Percentiles rank a stretch among this genome's conserved stretches.
phyloP scores from a whole-genome alignment of 2,113 vertebrate species.

The Silurus asotus region DNA sequence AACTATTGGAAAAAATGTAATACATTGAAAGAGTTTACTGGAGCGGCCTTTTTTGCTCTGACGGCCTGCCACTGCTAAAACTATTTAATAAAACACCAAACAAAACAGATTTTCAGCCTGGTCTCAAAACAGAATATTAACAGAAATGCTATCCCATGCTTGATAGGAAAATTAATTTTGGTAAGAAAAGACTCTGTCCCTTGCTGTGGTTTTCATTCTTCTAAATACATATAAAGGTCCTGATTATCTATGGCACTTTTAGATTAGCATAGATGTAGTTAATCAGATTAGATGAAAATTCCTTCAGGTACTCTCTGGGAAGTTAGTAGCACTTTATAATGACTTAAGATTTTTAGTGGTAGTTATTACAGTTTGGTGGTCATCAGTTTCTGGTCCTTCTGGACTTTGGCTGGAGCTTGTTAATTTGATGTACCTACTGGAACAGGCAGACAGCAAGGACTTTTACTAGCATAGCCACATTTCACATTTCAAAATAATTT shows the following conservation, averaged over 20 bases:
- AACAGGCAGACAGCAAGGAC: background rate
- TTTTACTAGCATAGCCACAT: background rate
- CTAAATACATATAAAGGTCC: background rate
- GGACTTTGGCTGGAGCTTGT: background rate
- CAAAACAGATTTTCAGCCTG: background rate
- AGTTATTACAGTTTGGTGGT: background rate
- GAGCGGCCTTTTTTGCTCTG: too few species aligned
- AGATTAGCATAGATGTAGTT: background rate
- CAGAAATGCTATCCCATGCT: background rate
- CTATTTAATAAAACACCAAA: background rate
- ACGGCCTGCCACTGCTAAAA: background rate
- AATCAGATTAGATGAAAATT: background rate
- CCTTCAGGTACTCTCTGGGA: background rate
- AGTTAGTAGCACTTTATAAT: background rate
- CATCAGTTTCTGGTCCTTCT: background rate
- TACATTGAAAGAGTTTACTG: too few species aligned
- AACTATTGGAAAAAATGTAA: too few species aligned
- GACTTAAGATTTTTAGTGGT: background rate
- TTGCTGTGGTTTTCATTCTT: background rate
- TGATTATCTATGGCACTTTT: background rate
- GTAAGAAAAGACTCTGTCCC: background rate
- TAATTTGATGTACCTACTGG: background rate
- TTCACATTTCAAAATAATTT: background rate
- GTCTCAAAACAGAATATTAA: background rate
- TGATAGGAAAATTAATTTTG: background rate